Evolutionary conservation across 2,797 vertebrate species (phyloP).

Genomic region (Urophycis tenuis): DNA sequence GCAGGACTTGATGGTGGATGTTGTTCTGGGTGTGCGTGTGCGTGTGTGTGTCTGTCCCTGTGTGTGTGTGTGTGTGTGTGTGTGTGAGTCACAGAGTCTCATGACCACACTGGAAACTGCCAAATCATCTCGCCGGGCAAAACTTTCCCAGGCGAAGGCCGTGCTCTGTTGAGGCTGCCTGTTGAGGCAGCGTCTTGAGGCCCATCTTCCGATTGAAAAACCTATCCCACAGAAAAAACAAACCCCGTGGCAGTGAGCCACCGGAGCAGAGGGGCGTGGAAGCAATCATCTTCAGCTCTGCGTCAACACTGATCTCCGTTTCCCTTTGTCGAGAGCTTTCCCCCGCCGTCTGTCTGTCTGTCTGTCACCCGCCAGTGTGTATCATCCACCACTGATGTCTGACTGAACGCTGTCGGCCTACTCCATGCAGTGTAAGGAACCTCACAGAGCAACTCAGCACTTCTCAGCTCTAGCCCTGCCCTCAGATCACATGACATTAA

Average conservation of each 20-base stretch:
- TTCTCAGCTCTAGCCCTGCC: conserved; percentile 58
- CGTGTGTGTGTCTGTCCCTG: no score
- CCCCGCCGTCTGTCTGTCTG: neutral
- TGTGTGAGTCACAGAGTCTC: neutral
- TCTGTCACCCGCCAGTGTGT: conserved; percentile 4
- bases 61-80: neutral
- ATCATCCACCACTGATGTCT: conserved; percentile 20
- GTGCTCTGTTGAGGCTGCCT: neutral
- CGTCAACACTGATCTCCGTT: neutral
- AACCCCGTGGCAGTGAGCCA: neutral
- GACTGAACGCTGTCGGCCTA: conserved; percentile 34
- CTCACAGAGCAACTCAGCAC: conserved; percentile 61
- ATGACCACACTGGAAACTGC: conserved; percentile 23
- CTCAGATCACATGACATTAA: conserved; percentile 63
- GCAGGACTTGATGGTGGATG: neutral
- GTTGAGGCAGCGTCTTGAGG: conserved; percentile 21
- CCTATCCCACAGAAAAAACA: neutral
- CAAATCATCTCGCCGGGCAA: conserved; percentile 30
- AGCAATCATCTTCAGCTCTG: neutral
- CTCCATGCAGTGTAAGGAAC: conserved; percentile 45
- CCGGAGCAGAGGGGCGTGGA: neutral
- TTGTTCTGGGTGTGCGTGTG: neutral
- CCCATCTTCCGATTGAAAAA: neutral
- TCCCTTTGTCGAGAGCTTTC: neutral
- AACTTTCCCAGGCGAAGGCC: conserved; percentile 4